These are phyloP conservation scores for Protonemura montana DNA, from an alignment of 2,888 invertebrate genomes.

Conservation along the genomic window DNA sequence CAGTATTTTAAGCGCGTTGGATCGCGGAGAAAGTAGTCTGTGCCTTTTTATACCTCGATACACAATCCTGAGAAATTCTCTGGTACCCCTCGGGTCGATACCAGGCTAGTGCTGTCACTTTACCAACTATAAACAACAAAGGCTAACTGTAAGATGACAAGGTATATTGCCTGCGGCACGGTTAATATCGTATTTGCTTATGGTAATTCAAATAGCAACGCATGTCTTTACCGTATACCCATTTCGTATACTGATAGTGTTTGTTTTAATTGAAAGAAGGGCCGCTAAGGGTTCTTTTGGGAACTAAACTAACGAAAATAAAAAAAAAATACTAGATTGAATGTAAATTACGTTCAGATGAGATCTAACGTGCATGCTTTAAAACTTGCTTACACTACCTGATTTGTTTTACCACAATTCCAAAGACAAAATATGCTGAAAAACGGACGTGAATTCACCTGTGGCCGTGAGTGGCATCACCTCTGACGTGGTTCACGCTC, in stretches of 20 bases:
- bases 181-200: not conserved
- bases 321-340: not conserved
- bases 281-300: not conserved
- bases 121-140: conserved; percentile 28
- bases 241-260: not conserved
- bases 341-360: not conserved
- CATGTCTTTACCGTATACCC: not conserved
- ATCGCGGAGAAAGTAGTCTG: not conserved
- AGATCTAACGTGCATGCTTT: not conserved
- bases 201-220: not conserved
- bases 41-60: not conserved
- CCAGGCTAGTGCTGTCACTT: conserved; percentile 27
- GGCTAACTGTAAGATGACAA: conserved; percentile 35
- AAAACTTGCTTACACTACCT: not conserved
- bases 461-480: not conserved
- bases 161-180: not conserved
- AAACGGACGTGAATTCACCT: conserved; percentile 27
- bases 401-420: not conserved
- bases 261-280: not conserved
- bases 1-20: not conserved
- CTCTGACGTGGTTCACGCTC: not conserved
- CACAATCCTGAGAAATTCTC: not conserved
- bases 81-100: conserved; percentile 23
- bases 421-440: not conserved
- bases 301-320: not conserved